Evolutionary conservation across 2,888 invertebrate species (phyloP).

Genomic region (Rotaria magnacalcarata): DNA sequence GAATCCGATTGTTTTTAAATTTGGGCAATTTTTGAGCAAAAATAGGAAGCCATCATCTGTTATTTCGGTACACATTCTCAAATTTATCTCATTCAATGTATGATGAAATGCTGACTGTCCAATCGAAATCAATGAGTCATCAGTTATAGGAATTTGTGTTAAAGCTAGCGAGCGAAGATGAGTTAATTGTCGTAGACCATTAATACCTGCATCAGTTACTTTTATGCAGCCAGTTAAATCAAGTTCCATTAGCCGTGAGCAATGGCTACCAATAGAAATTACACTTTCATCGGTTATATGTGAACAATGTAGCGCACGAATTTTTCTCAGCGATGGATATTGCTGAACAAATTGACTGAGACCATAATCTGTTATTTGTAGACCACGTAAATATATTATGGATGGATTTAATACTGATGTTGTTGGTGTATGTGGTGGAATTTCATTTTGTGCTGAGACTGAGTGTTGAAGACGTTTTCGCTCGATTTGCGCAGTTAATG

Average conservation of each 20-base stretch:
- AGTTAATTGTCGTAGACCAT: not conserved
- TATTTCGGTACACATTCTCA: not conserved
- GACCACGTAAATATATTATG: not conserved
- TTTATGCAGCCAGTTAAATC: constrained; percentile 9
- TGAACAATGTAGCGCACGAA: not conserved
- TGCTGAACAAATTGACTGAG: constrained; percentile 9
- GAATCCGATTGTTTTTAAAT: constrained; percentile 33
- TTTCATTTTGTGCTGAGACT: not conserved
- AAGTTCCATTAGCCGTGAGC: constrained; percentile 1
- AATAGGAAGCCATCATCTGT: constrained; percentile 16
- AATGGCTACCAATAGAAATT: not conserved
- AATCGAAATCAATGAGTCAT: not conserved
- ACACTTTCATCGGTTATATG: not conserved
- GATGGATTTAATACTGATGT: not conserved
- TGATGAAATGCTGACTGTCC: constrained; percentile 3
- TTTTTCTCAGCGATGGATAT: constrained; percentile 25
- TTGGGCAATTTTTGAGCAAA: not conserved
- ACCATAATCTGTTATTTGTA: constrained; percentile 12
- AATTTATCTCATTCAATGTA: constrained; percentile 12
- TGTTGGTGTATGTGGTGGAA: not conserved
- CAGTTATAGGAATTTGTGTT: not conserved
- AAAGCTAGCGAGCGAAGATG: not conserved
- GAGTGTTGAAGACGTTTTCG: not conserved
- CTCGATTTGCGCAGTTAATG: not conserved
- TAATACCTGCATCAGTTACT: constrained; percentile 7